phyloP scores from a whole-genome alignment of 2,797 vertebrate genomes.

The Microhierax caerulescens region DNA sequence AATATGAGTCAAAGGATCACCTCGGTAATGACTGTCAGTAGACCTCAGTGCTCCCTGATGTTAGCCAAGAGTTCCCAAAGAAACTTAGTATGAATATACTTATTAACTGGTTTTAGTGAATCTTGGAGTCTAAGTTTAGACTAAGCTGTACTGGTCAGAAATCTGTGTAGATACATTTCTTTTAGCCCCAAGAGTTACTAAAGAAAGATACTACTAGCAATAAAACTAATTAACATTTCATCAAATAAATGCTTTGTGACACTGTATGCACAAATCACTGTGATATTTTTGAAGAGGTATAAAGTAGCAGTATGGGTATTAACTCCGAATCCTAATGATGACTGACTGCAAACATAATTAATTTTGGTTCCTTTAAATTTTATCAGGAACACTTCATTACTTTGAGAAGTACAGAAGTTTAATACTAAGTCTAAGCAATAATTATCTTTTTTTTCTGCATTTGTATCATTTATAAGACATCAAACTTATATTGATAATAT shows the following conservation, averaged over 20 bases:
- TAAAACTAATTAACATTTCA: background rate
- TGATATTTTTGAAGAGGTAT: background rate
- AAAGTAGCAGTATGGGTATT: background rate
- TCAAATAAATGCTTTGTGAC: background rate
- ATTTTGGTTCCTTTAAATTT: background rate
- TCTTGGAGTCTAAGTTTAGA: background rate
- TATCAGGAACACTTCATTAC: background rate
- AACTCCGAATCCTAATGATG: background rate
- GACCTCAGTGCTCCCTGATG: background rate
- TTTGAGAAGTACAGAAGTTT: background rate
- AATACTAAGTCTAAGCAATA: background rate
- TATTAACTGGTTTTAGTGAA: background rate
- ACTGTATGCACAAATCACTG: background rate
- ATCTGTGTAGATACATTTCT: background rate
- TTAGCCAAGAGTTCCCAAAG: background rate
- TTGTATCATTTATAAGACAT: background rate
- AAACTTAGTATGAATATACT: background rate
- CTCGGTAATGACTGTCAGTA: background rate
- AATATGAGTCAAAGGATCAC: background rate
- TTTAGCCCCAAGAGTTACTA: background rate
- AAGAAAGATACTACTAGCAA: background rate
- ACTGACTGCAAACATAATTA: background rate
- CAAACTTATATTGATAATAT: background rate
- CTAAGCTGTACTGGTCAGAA: background rate
- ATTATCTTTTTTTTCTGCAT: background rate